Evolutionary conservation across 2,888 invertebrate species (phyloP).

Genomic region (Latrodectus elegans): DNA sequence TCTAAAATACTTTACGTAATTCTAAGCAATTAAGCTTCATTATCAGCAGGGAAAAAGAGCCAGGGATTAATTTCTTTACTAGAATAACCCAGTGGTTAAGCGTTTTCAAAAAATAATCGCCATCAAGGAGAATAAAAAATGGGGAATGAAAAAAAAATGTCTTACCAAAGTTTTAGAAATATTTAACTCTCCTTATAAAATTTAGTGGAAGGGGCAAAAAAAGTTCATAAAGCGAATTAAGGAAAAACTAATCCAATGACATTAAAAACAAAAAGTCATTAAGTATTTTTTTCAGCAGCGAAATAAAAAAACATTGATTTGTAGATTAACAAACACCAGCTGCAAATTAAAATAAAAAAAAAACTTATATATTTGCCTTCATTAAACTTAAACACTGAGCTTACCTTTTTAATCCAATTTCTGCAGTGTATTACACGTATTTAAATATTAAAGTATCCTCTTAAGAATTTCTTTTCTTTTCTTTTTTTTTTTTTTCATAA

Average conservation of each 20-base stretch:
- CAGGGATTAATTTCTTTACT: constrained; percentile 61
- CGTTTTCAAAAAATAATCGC: constrained; percentile 52
- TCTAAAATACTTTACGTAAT: constrained; percentile 62
- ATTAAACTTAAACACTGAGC: constrained; percentile 62
- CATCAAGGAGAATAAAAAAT: background rate
- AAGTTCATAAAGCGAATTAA: constrained; percentile 61
- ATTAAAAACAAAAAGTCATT: constrained; percentile 68
- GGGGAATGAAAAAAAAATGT: constrained; percentile 20
- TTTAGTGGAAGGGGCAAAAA: constrained; percentile 36
- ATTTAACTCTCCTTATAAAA: constrained; percentile 59
- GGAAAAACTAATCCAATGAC: constrained; percentile 61
- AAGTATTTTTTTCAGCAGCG: constrained; percentile 25
- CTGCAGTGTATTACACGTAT: constrained; percentile 67
- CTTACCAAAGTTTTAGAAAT: constrained; percentile 44
- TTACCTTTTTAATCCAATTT: constrained; percentile 67
- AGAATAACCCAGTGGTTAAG: constrained; percentile 64
- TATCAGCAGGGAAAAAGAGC: constrained; percentile 54
- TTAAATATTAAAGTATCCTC: constrained; percentile 69
- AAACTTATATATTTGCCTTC: constrained; percentile 52
- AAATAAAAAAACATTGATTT: constrained; percentile 61
- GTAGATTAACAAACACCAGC: constrained; percentile 40
- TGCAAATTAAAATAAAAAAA: constrained; percentile 35
- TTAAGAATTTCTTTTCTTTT: constrained; percentile 40
- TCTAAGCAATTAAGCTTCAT: constrained; percentile 65
- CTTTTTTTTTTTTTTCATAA: constrained; percentile 33